Evolutionary conservation across 2,888 invertebrate species (phyloP).

Genomic region (Callyntrura sp.): DNA sequence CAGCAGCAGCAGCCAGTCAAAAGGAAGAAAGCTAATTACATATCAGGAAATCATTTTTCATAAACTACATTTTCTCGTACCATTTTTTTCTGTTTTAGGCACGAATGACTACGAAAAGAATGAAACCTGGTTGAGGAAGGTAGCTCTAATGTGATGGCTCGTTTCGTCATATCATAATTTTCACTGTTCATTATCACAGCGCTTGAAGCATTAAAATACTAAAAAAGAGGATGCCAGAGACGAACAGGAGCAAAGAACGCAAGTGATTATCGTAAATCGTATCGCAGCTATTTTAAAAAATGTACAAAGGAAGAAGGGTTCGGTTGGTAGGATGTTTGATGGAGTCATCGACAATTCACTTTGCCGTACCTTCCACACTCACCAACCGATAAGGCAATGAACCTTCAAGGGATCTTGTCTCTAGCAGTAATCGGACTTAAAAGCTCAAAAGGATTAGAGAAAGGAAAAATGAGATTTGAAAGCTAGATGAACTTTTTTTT

Average conservation of each 20-base stretch:
- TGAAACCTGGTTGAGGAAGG: background rate
- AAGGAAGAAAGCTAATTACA: slow-evolving; percentile 78
- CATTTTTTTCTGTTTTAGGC: slow-evolving; percentile 49
- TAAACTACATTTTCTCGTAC: slow-evolving; percentile 64
- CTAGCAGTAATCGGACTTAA: slow-evolving; percentile 14
- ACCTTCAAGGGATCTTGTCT: slow-evolving; percentile 57
- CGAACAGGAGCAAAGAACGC: slow-evolving; percentile 28
- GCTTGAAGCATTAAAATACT: slow-evolving; percentile 53
- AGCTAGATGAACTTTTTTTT: slow-evolving; percentile 45
- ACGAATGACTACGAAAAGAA: slow-evolving; percentile 45
- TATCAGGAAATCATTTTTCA: slow-evolving; percentile 79
- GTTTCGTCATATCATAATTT: slow-evolving; percentile 51
- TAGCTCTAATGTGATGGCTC: slow-evolving; percentile 24
- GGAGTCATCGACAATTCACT: background rate
- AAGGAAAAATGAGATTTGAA: slow-evolving; percentile 46
- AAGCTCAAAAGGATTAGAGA: slow-evolving; percentile 43
- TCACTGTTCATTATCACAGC: slow-evolving; percentile 31
- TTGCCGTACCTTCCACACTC: background rate
- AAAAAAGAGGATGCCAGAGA: slow-evolving; percentile 34
- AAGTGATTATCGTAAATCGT: slow-evolving; percentile 53
- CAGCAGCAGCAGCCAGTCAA: slow-evolving; percentile 32
- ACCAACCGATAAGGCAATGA: slow-evolving; percentile 47
- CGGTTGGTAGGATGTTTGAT: background rate
- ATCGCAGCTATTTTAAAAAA: slow-evolving; percentile 10
- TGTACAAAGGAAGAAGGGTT: background rate